phyloP scores from a whole-genome alignment of 2,113 vertebrate species.

The Strix aluco region DNA sequence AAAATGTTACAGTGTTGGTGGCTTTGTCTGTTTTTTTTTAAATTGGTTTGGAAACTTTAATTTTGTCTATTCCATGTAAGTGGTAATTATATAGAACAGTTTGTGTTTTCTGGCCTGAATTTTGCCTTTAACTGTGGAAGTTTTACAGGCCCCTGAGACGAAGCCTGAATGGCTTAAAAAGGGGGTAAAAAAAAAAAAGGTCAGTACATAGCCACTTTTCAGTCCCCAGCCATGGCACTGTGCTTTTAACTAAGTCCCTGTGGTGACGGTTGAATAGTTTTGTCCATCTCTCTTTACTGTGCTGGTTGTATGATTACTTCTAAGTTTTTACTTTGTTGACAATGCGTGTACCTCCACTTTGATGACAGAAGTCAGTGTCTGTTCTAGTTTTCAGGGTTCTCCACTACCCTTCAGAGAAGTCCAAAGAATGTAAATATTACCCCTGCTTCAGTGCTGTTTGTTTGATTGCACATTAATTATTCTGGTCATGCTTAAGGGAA shows the following conservation, averaged over 20 bases:
- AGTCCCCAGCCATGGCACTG: not conserved
- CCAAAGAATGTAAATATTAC: not conserved
- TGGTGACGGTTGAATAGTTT: rapidly evolving
- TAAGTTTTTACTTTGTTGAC: not conserved
- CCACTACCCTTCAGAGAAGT: not conserved
- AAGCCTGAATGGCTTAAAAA: not conserved
- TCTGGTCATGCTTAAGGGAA: not conserved
- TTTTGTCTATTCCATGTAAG: not conserved
- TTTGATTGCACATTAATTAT: not conserved
- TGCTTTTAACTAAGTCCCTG: not conserved
- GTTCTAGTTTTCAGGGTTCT: not conserved
- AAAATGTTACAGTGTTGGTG: not conserved
- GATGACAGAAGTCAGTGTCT: not conserved
- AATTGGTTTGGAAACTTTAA: not conserved
- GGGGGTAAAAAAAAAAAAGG: not conserved
- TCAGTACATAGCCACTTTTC: not conserved
- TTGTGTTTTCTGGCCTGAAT: not conserved
- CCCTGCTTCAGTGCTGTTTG: not conserved
- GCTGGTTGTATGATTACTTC: not conserved
- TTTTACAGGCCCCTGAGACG: not conserved
- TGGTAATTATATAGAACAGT: not conserved
- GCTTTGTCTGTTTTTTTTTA: not conserved
- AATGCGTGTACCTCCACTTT: not conserved
- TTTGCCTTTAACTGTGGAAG: not conserved
- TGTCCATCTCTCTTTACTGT: not conserved